phyloP scores from a whole-genome alignment of 2,888 invertebrate genomes.

The Chaitophorus viminalis region DNA sequence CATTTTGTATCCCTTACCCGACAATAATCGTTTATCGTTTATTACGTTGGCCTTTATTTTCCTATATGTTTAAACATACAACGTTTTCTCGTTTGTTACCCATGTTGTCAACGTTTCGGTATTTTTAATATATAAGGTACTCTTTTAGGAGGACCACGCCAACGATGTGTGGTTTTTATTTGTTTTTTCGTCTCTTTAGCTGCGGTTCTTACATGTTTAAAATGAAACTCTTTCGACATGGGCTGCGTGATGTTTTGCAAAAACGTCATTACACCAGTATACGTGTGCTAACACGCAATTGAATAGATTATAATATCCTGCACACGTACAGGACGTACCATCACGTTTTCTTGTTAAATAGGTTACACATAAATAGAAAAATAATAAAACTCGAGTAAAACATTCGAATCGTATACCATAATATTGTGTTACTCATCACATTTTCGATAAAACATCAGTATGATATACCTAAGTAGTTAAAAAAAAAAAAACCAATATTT shows the following conservation, averaged over 20 bases:
- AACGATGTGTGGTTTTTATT: background rate
- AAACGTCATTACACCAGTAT: too few relatives aligned
- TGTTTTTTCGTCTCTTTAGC: background rate
- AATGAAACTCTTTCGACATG: background rate
- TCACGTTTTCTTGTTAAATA: background rate
- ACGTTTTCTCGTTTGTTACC: slow-evolving; percentile 32
- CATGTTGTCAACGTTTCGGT: slow-evolving; percentile 8
- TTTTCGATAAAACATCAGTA: too few relatives aligned
- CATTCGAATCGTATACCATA: too few relatives aligned
- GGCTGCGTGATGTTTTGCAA: background rate
- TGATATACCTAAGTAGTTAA: too few relatives aligned
- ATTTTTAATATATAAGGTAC: slow-evolving; percentile 37
- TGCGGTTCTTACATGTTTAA: background rate
- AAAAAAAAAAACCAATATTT: too few relatives aligned
- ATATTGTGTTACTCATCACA: too few relatives aligned
- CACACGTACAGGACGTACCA: background rate
- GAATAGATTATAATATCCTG: background rate
- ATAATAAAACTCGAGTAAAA: too few relatives aligned
- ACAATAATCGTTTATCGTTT: background rate
- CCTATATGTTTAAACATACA: background rate
- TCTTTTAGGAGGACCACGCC: background rate
- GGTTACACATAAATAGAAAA: too few relatives aligned
- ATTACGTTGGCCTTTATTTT: background rate
- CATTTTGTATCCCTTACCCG: background rate
- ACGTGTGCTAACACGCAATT: background rate